phyloP scores from a whole-genome alignment of 2,797 vertebrate genomes.

The Bovichtus diacanthus region DNA sequence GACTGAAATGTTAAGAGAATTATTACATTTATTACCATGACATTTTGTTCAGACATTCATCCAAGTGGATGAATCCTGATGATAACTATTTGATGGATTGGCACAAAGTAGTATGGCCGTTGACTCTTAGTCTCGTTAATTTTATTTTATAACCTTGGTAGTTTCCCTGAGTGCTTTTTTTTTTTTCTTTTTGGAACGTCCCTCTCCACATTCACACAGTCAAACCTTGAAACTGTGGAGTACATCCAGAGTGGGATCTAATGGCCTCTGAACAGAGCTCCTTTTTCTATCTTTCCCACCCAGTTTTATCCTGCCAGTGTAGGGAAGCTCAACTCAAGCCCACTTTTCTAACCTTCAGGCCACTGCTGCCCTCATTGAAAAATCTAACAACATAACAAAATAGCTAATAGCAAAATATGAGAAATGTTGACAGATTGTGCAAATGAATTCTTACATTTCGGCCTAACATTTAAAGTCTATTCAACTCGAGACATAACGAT shows the following conservation, averaged over 20 bases:
- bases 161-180: background rate
- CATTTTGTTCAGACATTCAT: background rate
- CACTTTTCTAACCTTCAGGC: background rate
- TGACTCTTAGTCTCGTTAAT: background rate
- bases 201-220: background rate
- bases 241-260: background rate
- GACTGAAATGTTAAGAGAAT: background rate
- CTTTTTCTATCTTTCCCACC: background rate
- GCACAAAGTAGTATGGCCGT: background rate
- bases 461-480: background rate
- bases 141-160: background rate
- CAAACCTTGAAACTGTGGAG: background rate
- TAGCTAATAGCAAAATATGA: background rate
- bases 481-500: background rate
- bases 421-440: background rate
- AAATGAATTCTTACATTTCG: slow-evolving; percentile 3
- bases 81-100: background rate
- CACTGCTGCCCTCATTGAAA: background rate
- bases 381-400: background rate
- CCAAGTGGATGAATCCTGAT: background rate
- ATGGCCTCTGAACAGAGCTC: background rate
- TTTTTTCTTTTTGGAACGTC: background rate
- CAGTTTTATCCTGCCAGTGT: background rate
- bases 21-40: background rate
- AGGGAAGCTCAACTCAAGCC: background rate